These are phyloP conservation scores for Myoxocephalus aenaeus DNA, from an alignment of 2,797 vertebrate species.

Conservation along the genomic window DNA sequence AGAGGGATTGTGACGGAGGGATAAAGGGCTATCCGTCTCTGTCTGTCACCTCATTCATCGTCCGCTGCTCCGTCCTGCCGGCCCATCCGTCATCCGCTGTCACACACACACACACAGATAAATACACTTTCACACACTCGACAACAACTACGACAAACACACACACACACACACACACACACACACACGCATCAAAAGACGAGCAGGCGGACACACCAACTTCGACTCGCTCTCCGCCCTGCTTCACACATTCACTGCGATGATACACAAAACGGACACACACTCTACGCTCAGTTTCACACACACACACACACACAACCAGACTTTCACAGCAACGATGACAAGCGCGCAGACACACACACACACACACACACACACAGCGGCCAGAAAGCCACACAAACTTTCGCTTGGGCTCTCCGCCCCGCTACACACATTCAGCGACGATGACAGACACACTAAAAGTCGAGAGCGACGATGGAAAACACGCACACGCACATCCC, in stretches of 20 bases:
- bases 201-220: conserved; percentile 43
- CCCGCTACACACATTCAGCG: conserved; percentile 64
- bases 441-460: conserved; percentile 28
- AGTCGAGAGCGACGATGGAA: conserved; percentile 2
- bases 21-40: conserved; percentile 97
- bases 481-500: conserved; percentile 20
- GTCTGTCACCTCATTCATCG: conserved; percentile 97
- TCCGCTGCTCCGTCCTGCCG: conserved; percentile 90
- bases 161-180: conserved; percentile 53
- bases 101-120: conserved; percentile 84
- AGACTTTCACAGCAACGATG: conserved; percentile 20
- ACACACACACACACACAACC: not conserved
- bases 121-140: conserved; percentile 57
- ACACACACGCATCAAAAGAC: conserved; percentile 57
- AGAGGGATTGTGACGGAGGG: conserved; percentile 91
- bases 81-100: conserved; percentile 94
- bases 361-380: conserved; percentile 20
- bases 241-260: conserved; percentile 62
- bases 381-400: conserved; percentile 58
- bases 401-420: conserved; percentile 46
- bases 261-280: conserved; percentile 31
- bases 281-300: conserved; percentile 18
- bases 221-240: conserved; percentile 60
- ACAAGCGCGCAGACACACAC: conserved; percentile 10
- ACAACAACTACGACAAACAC: conserved; percentile 45